Conservation (phyloP, 2,888 invertebrate species). For the Dasypogon diadema region DNA sequence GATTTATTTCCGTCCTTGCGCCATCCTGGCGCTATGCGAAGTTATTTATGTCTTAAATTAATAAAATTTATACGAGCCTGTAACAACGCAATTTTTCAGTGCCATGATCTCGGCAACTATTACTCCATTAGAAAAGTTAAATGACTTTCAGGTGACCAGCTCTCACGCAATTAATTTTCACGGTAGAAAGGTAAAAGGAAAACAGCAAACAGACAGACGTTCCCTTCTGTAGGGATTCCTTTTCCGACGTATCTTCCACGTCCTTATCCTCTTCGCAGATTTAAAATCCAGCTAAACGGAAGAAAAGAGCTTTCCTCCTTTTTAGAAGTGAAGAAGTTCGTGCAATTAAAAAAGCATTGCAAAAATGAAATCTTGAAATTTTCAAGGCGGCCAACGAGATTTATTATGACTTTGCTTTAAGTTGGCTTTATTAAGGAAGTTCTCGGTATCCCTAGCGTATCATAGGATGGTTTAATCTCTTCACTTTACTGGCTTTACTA, state of each 20-base stretch:
- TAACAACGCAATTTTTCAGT: conserved; percentile 5
- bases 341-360: conserved; percentile 29
- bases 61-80: conserved; percentile 27
- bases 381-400: conserved; percentile 18
- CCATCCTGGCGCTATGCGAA: background rate
- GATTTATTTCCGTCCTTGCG: background rate
- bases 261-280: background rate
- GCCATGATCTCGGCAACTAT: conserved; percentile 22
- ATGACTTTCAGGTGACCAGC: conserved; percentile 44
- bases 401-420: conserved; percentile 32
- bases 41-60: conserved; percentile 32
- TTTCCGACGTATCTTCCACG: background rate
- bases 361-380: conserved; percentile 34
- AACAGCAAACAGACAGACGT: conserved; percentile 11
- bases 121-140: conserved; percentile 46
- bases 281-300: background rate
- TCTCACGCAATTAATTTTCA: conserved; percentile 42
- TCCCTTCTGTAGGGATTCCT: background rate
- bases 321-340: conserved; percentile 12
- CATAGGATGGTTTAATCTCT: conserved; percentile 29
- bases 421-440: conserved; percentile 45
- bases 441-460: background rate
- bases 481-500: conserved; percentile 16
- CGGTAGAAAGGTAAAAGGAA: conserved; percentile 7
- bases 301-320: background rate